phyloP scores from a whole-genome alignment of 2,888 invertebrate genomes.

The Galeruca laticollis region DNA sequence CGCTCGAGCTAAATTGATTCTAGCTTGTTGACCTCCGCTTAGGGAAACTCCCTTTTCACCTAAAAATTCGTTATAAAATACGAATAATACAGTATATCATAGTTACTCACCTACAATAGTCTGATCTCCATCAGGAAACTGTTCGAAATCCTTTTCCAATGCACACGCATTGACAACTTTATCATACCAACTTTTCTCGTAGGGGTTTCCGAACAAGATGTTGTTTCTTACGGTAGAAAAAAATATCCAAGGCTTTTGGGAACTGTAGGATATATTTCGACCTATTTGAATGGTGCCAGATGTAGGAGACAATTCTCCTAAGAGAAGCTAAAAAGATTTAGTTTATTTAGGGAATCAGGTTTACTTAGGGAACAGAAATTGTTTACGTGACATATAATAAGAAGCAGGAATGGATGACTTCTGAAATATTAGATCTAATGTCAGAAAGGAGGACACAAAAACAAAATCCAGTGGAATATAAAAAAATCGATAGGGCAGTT shows the following conservation, averaged over 20 bases:
- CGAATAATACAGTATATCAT: no score
- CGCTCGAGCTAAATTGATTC: slow-evolving; percentile 22
- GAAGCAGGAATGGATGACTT: no score
- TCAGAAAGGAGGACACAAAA: no score
- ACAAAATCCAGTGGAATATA: no score
- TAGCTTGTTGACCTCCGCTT: slow-evolving; percentile 9
- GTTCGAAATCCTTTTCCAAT: slow-evolving; percentile 9
- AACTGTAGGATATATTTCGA: slow-evolving; percentile 14
- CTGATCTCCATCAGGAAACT: slow-evolving; percentile 14
- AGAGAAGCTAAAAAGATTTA: slow-evolving; percentile 6
- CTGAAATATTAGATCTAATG: no score
- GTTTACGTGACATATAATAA: no score
- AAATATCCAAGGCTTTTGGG: slow-evolving; percentile 18
- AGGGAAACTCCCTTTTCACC: slow-evolving; percentile 10
- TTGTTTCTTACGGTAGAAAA: slow-evolving; percentile 11
- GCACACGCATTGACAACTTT: slow-evolving; percentile 15
- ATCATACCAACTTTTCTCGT: slow-evolving; percentile 12
- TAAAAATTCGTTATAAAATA: no score
- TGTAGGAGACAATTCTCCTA: slow-evolving; percentile 8
- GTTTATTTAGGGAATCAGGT: no score
- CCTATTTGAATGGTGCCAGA: slow-evolving; percentile 1
- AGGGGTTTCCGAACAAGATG: slow-evolving; percentile 9
- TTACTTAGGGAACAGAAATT: no score
- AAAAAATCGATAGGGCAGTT: no score
- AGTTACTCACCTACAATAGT: slow-evolving; percentile 4